Evolutionary conservation across 1,140 invertebrate genomes (phyloP), one percentile per base, ranked within the genome.

Genomic region (Tetramorium parvispinum): DNA sequence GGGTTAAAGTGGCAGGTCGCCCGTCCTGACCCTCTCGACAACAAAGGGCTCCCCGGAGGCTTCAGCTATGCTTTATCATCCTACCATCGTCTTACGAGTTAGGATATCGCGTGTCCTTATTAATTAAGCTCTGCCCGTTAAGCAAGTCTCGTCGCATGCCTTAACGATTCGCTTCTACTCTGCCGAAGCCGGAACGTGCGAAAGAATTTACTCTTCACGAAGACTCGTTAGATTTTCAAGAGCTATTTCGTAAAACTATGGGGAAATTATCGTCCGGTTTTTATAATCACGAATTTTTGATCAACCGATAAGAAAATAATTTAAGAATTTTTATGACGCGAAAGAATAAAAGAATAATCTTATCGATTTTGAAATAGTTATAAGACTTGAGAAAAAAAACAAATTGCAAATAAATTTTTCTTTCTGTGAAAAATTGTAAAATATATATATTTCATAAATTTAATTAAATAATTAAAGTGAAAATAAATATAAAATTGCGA

Each of bases 71-170:
- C 94, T 94, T 92, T 89, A 91, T 91, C 88, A 78, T 71, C 88
- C 87, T 85, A 83, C 91, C 91, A 79, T 91, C 93, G 85, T 94
- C 94, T 94, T 93, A 89, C 88, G 87, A 94, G 91, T 90, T 89
- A 90, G 93, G 93, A 95, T 95, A 95, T 95, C 94, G 94, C 93
- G 93, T 95, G 94, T 95, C 94, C 94, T 95, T 95, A 95, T 95
- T 95, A 95, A 95, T 95, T 95, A 95, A 95, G 94, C 94, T 93
- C 91, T 68, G 88, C 88, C 93, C 93, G 92, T 92, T 93, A 93
- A 93, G 93, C 94, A 93, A 93, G 94, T 90, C 89, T 85, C 89
- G 88, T 93, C 91, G 94, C 94, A 93, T 95, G 91, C 94, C 93
- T 93, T 94, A 94, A 94, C 93, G 94, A 94, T 95, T 94, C 91